These are phyloP conservation scores for Enteromius anoplus DNA, from an alignment of 2,797 vertebrate species.

Conservation along the genomic window DNA sequence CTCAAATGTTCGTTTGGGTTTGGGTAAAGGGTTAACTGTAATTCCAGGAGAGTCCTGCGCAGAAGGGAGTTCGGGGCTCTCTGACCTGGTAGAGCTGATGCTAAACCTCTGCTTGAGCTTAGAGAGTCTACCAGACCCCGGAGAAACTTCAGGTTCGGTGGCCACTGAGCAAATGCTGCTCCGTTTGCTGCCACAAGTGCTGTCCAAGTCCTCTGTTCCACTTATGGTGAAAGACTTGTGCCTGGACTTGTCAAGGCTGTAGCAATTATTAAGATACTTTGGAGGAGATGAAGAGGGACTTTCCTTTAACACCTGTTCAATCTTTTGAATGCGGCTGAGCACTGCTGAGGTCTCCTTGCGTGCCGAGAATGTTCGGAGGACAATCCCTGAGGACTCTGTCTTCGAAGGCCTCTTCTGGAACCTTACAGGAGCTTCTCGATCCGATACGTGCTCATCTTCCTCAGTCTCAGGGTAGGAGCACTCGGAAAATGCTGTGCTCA, in stretches of 20 bases:
- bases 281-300: slow-evolving; percentile 88
- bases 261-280: slow-evolving; percentile 93
- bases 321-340: slow-evolving; percentile 97
- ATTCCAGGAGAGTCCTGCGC: slow-evolving; percentile 74
- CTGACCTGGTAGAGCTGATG: slow-evolving; percentile 73
- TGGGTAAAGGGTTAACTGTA: slow-evolving; percentile 92
- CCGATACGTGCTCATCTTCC: slow-evolving; percentile 86
- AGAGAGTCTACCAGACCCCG: slow-evolving; percentile 79
- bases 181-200: slow-evolving; percentile 77
- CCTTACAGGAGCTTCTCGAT: slow-evolving; percentile 83
- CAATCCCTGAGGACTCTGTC: slow-evolving; percentile 78
- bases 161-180: slow-evolving; percentile 79
- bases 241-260: slow-evolving; percentile 85
- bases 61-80: slow-evolving; percentile 75
- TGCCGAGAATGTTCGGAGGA: slow-evolving; percentile 78
- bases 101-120: slow-evolving; percentile 81
- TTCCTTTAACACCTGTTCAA: slow-evolving; percentile 94
- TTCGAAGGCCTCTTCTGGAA: slow-evolving; percentile 87
- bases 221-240: slow-evolving; percentile 84
- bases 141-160: slow-evolving; percentile 80
- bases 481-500: slow-evolving; percentile 96
- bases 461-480: slow-evolving; percentile 93
- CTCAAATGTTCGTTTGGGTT: slow-evolving; percentile 99
- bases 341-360: slow-evolving; percentile 94
- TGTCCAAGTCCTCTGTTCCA: slow-evolving; percentile 80